These are phyloP conservation scores for Elaphurus davidianus DNA, from an alignment of 2,113 vertebrate genomes.

Conservation along the genomic window DNA sequence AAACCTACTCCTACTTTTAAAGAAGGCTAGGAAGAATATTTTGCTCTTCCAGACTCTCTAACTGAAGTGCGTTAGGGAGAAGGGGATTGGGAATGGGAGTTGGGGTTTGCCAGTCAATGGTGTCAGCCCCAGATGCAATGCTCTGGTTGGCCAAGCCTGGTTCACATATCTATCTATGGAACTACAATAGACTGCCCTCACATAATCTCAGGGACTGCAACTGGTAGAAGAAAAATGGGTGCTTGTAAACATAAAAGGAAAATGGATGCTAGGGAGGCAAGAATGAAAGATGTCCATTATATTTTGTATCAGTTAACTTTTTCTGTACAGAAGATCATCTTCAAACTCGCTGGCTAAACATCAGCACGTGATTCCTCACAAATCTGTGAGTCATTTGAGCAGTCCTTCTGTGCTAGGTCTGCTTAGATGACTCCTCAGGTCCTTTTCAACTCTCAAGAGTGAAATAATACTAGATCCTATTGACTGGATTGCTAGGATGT, in stretches of 20 bases:
- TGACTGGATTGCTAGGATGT: background rate
- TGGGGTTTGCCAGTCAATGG: background rate
- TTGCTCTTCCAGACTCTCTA: background rate
- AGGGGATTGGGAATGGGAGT: background rate
- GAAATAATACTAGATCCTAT: background rate
- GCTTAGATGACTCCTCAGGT: background rate
- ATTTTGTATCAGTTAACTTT: background rate
- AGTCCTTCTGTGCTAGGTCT: background rate
- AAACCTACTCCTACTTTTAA: background rate
- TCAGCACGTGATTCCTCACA: background rate
- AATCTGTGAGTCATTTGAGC: background rate
- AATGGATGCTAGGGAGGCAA: background rate
- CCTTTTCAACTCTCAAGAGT: background rate
- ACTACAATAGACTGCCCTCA: background rate
- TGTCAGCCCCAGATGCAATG: background rate
- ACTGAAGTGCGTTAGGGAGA: background rate
- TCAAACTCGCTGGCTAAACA: background rate
- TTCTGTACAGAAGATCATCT: background rate
- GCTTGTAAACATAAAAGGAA: background rate
- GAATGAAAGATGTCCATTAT: background rate
- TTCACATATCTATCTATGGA: background rate
- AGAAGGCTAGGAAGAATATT: background rate
- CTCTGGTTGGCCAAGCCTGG: background rate
- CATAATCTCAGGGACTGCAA: background rate
- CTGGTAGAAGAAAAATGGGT: background rate